These are phyloP conservation scores for Deroptyus accipitrinus DNA, from an alignment of 2,113 vertebrate species.

Conservation along the genomic window DNA sequence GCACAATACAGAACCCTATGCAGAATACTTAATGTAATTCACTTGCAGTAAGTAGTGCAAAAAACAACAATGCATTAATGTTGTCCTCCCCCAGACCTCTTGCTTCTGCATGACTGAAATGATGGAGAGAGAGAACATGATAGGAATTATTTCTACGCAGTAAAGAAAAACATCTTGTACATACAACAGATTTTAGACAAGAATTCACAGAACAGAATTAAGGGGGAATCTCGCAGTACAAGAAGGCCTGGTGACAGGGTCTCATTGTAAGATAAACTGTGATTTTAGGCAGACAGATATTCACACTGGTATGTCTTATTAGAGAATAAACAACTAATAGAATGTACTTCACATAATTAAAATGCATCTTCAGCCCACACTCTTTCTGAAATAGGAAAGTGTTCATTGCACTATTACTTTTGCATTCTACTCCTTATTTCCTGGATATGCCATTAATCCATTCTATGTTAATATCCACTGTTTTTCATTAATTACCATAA, in stretches of 20 bases:
- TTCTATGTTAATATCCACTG: neutral
- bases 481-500: neutral
- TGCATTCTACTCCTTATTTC: neutral
- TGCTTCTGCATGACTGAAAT: neutral
- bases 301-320: neutral
- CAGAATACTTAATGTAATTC: neutral
- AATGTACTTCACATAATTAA: neutral
- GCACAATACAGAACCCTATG: neutral
- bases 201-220: neutral
- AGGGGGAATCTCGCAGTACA: neutral
- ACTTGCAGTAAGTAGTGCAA: neutral
- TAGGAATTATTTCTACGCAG: neutral
- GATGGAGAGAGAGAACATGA: neutral
- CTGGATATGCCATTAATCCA: neutral
- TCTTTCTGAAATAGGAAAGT: neutral
- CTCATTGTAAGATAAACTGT: neutral
- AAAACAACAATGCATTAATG: neutral
- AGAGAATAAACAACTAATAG: neutral
- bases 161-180: neutral
- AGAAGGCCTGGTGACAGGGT: neutral
- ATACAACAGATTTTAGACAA: neutral
- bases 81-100: neutral
- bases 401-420: neutral
- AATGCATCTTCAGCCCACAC: neutral
- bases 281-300: neutral